phyloP scores from a whole-genome alignment of 2,113 vertebrate species.

The Porphyrio hochstetteri region DNA sequence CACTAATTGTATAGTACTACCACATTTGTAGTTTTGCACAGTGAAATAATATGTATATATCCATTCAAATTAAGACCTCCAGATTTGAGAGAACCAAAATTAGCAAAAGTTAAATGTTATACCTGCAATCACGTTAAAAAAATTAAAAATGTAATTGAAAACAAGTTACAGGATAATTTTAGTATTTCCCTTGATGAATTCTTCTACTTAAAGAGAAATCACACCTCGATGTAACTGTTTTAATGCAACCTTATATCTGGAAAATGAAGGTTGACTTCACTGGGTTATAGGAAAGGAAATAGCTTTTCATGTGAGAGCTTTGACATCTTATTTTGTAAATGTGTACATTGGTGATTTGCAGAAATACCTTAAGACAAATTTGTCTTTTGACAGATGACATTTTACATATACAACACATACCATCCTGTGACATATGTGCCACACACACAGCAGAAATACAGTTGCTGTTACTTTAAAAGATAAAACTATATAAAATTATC shows the following conservation, averaged over 20 bases:
- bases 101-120: not conserved
- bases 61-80: not conserved
- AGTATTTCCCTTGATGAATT: not conserved
- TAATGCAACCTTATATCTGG: not conserved
- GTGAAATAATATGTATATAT: not conserved
- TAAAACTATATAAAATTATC: not conserved
- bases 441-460: not conserved
- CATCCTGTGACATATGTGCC: not conserved
- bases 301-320: not conserved
- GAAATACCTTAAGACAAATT: slow-evolving; percentile 3
- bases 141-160: not conserved
- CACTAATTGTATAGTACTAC: not conserved
- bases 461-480: not conserved
- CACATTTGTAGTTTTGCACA: not conserved
- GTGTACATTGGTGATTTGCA: not conserved
- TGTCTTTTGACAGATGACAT: slow-evolving; percentile 2
- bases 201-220: not conserved
- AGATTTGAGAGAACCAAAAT: not conserved
- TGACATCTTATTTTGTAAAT: not conserved
- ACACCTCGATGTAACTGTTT: not conserved
- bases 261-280: slow-evolving; percentile 23
- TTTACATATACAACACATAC: not conserved
- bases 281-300: not conserved
- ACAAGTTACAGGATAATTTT: not conserved
- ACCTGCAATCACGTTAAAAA: not conserved